Evolutionary conservation across 2,797 vertebrate species (phyloP).

Genomic region (Columba guinea): DNA sequence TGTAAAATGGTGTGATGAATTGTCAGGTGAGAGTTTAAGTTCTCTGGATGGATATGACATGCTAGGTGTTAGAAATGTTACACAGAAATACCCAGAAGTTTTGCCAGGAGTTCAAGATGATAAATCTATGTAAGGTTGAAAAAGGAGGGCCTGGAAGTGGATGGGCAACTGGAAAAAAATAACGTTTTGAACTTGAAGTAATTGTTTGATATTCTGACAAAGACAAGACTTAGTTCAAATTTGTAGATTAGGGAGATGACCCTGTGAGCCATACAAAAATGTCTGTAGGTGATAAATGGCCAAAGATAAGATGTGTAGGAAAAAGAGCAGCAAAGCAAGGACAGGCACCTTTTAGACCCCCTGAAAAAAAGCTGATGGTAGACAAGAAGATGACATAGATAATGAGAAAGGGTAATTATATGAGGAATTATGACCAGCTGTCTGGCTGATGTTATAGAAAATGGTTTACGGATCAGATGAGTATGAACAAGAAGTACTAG

Average conservation of each 20-base stretch:
- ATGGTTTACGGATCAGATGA: neutral
- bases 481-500: neutral
- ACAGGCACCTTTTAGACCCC: neutral
- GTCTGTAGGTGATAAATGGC: neutral
- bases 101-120: neutral
- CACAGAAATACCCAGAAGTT: neutral
- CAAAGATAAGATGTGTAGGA: neutral
- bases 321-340: neutral
- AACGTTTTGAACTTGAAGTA: neutral
- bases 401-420: constrained; percentile 22
- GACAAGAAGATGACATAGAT: neutral
- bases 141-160: neutral
- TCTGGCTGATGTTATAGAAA: neutral
- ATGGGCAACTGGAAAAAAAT: neutral
- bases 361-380: neutral
- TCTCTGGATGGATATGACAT: neutral
- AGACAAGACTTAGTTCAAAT: neutral
- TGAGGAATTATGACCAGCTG: constrained; percentile 1
- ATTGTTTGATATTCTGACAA: neutral
- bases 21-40: neutral
- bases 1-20: neutral
- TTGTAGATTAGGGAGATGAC: neutral
- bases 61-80: neutral
- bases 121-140: neutral
- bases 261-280: neutral